These are phyloP conservation scores for Pantherophis guttatus DNA, from an alignment of 2,113 vertebrate species.

Conservation along the genomic window DNA sequence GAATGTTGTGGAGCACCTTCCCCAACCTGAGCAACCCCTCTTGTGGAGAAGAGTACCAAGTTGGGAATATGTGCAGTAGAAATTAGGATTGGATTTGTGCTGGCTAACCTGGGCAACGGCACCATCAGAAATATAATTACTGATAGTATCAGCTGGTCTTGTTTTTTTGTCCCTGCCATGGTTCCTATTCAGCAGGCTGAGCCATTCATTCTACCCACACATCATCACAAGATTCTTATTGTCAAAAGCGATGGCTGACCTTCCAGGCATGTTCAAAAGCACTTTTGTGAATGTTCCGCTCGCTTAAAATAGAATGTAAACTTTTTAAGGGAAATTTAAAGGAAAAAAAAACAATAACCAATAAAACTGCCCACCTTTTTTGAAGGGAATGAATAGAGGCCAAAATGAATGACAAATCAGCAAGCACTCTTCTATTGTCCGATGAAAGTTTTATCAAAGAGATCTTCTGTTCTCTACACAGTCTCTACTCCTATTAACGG, in stretches of 20 bases:
- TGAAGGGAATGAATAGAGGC: not conserved
- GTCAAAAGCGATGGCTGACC: not conserved
- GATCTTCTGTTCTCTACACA: not conserved
- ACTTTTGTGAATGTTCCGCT: not conserved
- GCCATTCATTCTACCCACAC: not conserved
- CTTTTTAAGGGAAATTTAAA: not conserved
- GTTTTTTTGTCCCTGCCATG: not conserved
- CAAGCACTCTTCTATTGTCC: not conserved
- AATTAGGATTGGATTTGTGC: not conserved
- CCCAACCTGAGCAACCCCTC: not conserved
- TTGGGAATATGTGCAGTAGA: not conserved
- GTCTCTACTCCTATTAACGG: not conserved
- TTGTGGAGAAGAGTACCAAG: not conserved
- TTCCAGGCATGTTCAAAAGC: not conserved
- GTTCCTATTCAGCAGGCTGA: not conserved
- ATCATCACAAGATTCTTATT: not conserved
- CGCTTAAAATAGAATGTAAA: not conserved
- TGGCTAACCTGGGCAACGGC: not conserved
- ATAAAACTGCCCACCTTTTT: not conserved
- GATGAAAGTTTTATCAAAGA: not conserved
- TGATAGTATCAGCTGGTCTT: not conserved
- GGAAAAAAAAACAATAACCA: not conserved
- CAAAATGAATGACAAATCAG: not conserved
- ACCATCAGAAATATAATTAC: not conserved
- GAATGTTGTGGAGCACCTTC: not conserved